phyloP scores from a whole-genome alignment of 2,888 invertebrate species.

The Lepidonotus clava region DNA sequence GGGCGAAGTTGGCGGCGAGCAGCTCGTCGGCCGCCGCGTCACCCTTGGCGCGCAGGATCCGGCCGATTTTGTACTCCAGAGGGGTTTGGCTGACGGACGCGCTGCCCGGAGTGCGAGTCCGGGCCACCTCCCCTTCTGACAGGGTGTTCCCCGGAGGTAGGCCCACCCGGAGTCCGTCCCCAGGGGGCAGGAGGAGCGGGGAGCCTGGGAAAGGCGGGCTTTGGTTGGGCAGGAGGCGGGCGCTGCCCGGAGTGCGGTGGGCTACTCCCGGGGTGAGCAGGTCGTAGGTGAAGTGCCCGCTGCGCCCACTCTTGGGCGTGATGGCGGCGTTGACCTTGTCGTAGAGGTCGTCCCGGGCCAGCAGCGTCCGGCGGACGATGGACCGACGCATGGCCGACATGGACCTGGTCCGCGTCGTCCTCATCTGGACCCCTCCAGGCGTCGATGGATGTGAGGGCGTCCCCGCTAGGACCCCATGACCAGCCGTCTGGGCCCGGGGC shows the following conservation, averaged over 20 bases:
- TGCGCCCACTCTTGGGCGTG: background rate
- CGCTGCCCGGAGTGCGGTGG: no score
- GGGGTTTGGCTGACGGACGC: background rate
- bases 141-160: no score
- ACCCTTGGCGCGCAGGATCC: slow-evolving; percentile 12
- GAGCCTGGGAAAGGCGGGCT: no score
- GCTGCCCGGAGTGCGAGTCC: background rate
- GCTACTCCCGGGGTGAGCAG: no score
- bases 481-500: background rate
- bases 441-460: background rate
- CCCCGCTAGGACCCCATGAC: no score
- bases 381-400: background rate
- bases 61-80: slow-evolving; percentile 4
- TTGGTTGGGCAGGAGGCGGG: no score
- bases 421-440: background rate
- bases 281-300: background rate
- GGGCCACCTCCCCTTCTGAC: background rate
- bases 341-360: background rate
- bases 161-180: no score
- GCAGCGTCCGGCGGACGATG: background rate
- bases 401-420: no score
- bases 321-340: slow-evolving; percentile 8
- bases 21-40: background rate
- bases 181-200: no score
- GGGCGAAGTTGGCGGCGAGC: background rate